phyloP scores from a whole-genome alignment of 2,888 invertebrate genomes.

The Subacronicta megacephala region DNA sequence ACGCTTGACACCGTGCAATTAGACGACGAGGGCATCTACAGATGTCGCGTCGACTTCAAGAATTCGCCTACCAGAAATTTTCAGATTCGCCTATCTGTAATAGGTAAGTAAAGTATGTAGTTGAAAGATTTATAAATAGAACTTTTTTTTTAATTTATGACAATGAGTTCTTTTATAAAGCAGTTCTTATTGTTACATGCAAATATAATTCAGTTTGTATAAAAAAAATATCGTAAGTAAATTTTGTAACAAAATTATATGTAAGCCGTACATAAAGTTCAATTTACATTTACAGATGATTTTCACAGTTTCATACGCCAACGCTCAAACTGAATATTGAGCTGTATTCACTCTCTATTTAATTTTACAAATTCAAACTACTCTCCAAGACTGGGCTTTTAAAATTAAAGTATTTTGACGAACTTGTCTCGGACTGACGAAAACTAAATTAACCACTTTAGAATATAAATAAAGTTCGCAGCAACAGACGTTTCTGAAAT shows the following conservation, averaged over 20 bases:
- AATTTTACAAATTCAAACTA: conserved; percentile 20
- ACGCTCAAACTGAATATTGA: conserved; percentile 19
- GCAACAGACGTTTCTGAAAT: conserved; percentile 26
- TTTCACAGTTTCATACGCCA: background rate
- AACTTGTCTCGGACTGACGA: conserved; percentile 30
- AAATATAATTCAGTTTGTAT: too few species aligned
- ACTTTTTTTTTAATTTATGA: too few species aligned
- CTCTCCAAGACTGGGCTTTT: conserved; percentile 19
- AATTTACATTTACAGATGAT: background rate
- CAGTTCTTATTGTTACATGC: too few species aligned
- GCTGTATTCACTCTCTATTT: conserved; percentile 1
- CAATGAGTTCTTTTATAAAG: too few species aligned
- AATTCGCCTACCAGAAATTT: conserved; percentile 96
- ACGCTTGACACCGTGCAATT: conserved; percentile 95
- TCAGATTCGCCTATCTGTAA: conserved; percentile 96
- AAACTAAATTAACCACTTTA: conserved; percentile 37
- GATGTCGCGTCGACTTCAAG: conserved; percentile 97
- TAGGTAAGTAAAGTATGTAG: conserved; percentile 92
- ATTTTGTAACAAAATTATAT: too few species aligned
- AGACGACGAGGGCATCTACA: conserved; percentile 95
- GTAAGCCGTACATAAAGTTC: background rate
- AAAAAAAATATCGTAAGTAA: too few species aligned
- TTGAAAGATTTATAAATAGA: too few species aligned
- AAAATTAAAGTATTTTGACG: conserved; percentile 19
- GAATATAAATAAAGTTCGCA: conserved; percentile 35